Evolutionary conservation across 2,113 vertebrate genomes (phyloP).

Genomic region (Ivindomyrus marchei): DNA sequence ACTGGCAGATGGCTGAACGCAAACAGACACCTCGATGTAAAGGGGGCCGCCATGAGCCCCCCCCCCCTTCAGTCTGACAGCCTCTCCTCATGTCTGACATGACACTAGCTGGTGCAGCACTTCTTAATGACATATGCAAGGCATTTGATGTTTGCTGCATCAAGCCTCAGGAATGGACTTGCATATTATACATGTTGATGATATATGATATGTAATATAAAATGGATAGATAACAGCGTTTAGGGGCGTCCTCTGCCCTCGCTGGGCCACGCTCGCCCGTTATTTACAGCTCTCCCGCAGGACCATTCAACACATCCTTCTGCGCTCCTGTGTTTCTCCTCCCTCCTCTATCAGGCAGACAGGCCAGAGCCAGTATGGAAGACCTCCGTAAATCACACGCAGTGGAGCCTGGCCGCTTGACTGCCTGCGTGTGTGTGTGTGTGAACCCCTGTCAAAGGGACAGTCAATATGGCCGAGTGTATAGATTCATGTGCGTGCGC

Average conservation of each 20-base stretch:
- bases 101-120: too few species aligned
- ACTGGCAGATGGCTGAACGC: neutral
- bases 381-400: neutral
- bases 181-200: neutral
- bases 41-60: neutral
- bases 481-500: neutral
- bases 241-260: neutral
- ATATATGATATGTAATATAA: neutral
- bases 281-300: neutral
- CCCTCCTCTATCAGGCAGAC: neutral
- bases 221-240: neutral
- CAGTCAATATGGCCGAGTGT: slow-evolving; percentile 25
- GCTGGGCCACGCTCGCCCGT: neutral
- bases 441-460: slow-evolving; percentile 40
- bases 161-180: neutral
- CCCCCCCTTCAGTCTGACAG: neutral
- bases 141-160: neutral
- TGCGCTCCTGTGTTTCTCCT: neutral
- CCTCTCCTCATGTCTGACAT: neutral
- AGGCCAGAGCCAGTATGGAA: neutral
- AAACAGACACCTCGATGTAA: neutral
- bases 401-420: neutral
- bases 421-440: neutral
- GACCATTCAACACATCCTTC: neutral
- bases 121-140: neutral